Conservation (phyloP, 2,888 invertebrate genomes). For the Opisthograptis luteolata region DNA sequence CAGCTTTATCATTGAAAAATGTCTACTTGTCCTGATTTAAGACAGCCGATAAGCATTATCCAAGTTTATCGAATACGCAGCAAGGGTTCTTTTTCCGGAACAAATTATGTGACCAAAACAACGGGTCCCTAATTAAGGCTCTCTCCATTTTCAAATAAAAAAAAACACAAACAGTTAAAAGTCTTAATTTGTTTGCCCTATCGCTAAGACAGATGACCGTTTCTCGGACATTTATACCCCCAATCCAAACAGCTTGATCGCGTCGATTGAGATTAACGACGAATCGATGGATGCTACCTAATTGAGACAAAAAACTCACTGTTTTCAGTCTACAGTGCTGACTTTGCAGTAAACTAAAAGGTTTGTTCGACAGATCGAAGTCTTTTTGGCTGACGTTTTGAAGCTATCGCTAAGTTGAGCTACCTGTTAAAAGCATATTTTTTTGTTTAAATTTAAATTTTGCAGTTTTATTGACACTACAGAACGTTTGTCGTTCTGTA, state of each 20-base stretch:
- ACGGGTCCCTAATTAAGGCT: conserved; percentile 1
- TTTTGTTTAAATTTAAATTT: too few species aligned
- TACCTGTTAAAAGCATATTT: too few species aligned
- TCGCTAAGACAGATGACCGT: conserved; percentile 52
- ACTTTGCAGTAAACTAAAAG: conserved; percentile 32
- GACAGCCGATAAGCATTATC: too few species aligned
- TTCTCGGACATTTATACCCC: conserved; percentile 57
- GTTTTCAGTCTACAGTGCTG: conserved; percentile 25
- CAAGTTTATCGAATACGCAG: too few species aligned
- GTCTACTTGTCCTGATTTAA: too few species aligned
- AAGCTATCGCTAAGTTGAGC: conserved; percentile 1
- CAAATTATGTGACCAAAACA: neutral
- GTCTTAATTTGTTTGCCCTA: conserved; percentile 25
- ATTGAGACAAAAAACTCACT: conserved; percentile 57
- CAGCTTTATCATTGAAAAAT: too few species aligned
- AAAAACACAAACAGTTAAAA: conserved; percentile 16
- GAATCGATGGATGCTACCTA: conserved; percentile 54
- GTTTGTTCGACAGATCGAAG: conserved; percentile 3
- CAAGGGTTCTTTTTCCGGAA: neutral
- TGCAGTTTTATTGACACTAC: too few species aligned
- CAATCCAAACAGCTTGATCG: conserved; percentile 65
- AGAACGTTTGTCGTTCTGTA: too few species aligned
- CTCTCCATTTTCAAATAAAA: conserved; percentile 2
- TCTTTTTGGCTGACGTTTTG: neutral
- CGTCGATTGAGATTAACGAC: conserved; percentile 70